phyloP scores from a whole-genome alignment of 2,113 vertebrate species.

The Sylvia atricapilla region DNA sequence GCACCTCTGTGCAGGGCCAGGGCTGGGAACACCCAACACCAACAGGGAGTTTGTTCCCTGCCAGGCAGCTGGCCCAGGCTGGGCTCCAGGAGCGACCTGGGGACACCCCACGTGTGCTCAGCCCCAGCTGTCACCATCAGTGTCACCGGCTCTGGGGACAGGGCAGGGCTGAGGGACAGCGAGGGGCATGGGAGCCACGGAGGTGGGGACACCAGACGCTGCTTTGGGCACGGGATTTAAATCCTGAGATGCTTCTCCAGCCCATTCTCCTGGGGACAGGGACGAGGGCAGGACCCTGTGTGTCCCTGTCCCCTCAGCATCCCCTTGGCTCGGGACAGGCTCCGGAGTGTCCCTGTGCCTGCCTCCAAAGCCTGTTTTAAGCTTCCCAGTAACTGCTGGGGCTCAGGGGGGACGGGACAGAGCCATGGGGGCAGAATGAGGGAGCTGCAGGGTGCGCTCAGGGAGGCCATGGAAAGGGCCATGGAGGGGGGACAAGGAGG shows the following conservation, averaged over 20 bases:
- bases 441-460: fast-evolving
- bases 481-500: background rate
- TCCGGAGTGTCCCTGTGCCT: background rate
- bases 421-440: background rate
- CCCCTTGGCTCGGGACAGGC: background rate
- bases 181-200: fast-evolving
- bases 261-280: background rate
- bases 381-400: background rate
- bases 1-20: fast-evolving
- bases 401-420: background rate
- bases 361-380: background rate
- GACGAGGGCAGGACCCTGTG: fast-evolving
- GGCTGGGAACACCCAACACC: background rate
- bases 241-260: background rate
- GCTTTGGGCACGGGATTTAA: background rate
- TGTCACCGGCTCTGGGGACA: background rate
- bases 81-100: background rate
- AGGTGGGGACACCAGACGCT: background rate
- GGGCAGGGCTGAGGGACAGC: background rate
- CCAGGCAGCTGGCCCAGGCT: background rate
- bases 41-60: background rate
- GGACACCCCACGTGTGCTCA: background rate
- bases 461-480: background rate
- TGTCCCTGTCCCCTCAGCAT: background rate
- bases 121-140: background rate